phyloP scores from a whole-genome alignment of 2,797 vertebrate genomes.

The Mionectes olivaceus region DNA sequence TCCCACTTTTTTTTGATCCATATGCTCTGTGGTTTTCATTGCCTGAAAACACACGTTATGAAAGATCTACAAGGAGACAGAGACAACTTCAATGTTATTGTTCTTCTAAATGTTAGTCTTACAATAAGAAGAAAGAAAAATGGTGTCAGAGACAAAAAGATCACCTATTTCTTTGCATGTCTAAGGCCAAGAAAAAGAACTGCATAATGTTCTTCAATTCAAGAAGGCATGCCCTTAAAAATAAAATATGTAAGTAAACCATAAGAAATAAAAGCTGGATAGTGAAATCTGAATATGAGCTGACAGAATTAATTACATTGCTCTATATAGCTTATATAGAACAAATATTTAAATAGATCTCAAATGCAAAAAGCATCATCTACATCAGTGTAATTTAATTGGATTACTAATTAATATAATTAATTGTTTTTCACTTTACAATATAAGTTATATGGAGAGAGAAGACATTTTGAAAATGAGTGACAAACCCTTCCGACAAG shows the following conservation, averaged over 20 bases:
- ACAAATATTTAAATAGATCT: background rate
- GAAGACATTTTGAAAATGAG: background rate
- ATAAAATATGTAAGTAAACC: background rate
- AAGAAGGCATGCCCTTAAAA: background rate
- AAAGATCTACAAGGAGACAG: constrained; percentile 51
- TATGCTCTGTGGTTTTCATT: constrained; percentile 45
- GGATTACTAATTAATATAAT: background rate
- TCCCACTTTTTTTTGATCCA: constrained; percentile 38
- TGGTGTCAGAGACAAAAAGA: background rate
- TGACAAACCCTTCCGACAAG: background rate
- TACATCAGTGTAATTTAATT: background rate
- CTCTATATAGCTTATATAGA: background rate
- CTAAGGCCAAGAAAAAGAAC: background rate
- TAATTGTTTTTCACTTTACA: background rate
- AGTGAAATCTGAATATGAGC: background rate
- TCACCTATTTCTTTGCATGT: background rate
- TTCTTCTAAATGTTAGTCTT: background rate
- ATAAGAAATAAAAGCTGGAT: background rate
- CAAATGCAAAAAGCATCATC: background rate
- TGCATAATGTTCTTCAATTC: background rate
- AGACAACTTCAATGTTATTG: constrained; percentile 9
- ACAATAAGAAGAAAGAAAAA: background rate
- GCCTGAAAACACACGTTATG: constrained; percentile 9
- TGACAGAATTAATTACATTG: background rate
- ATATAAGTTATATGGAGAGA: background rate